phyloP scores from a whole-genome alignment of 1,140 invertebrate species.

The Nasonia longicornis region DNA sequence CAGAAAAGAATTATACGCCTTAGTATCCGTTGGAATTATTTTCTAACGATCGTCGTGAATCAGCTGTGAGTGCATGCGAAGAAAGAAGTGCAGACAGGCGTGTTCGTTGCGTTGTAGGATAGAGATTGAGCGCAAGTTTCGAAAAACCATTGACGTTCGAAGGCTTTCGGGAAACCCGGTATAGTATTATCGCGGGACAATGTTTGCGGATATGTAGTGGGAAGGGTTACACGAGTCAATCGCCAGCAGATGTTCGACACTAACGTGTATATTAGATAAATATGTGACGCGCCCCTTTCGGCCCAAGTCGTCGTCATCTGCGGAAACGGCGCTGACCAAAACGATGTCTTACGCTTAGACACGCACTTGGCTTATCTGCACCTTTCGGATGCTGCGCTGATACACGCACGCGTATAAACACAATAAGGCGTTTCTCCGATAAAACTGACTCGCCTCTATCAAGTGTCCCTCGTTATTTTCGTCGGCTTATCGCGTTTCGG shows the following conservation, averaged over 20 bases:
- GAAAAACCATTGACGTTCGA: constrained; percentile 5
- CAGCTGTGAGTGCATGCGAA: no score
- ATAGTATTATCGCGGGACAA: neutral
- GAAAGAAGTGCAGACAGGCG: no score
- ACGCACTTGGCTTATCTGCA: neutral
- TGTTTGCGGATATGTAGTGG: neutral
- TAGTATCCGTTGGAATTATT: no score
- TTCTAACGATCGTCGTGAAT: no score
- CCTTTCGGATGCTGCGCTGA: constrained; percentile 1
- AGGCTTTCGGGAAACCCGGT: neutral
- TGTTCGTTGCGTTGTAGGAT: no score
- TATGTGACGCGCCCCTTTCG: neutral
- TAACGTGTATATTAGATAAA: neutral
- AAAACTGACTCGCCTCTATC: constrained; percentile 22
- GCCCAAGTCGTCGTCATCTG: neutral
- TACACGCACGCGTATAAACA: neutral
- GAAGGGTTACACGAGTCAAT: constrained; percentile 23
- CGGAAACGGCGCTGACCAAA: neutral
- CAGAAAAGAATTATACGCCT: no score
- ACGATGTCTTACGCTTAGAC: neutral
- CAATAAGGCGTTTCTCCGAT: constrained; percentile 28
- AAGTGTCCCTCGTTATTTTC: neutral
- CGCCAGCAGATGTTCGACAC: constrained; percentile 20
- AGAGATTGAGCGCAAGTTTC: neutral
- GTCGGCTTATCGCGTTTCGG: neutral